Evolutionary conservation across 2,113 vertebrate species (phyloP).

Genomic region (Loxodonta africana): DNA sequence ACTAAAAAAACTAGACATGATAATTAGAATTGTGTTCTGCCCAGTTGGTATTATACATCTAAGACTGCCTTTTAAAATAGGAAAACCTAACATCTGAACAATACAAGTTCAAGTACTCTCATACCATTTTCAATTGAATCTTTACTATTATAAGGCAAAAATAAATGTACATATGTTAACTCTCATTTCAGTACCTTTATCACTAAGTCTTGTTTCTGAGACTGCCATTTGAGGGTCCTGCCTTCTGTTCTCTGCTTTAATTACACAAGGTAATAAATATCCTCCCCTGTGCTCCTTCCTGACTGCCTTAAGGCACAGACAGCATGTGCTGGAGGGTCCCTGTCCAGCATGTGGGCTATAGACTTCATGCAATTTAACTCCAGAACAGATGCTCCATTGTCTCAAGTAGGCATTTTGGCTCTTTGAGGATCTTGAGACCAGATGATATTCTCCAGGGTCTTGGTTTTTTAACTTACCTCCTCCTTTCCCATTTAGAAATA

Average conservation of each 20-base stretch:
- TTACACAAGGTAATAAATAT: not conserved
- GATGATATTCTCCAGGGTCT: not conserved
- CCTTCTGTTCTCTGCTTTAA: not conserved
- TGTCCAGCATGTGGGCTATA: not conserved
- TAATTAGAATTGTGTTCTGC: not conserved
- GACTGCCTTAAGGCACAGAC: not conserved
- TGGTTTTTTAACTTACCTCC: not conserved
- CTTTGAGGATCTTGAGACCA: not conserved
- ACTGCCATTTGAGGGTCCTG: not conserved
- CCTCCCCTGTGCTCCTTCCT: not conserved
- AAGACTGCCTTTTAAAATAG: conserved; percentile 11
- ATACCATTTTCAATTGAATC: not conserved
- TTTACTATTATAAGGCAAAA: conserved; percentile 12
- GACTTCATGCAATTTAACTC: not conserved
- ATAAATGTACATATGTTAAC: not conserved
- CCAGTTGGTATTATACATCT: not conserved
- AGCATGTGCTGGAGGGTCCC: not conserved
- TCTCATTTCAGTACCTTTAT: not conserved
- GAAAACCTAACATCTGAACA: not conserved
- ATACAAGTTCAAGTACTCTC: not conserved
- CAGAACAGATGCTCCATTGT: not conserved
- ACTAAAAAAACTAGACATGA: too few relatives aligned
- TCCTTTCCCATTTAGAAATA: not conserved
- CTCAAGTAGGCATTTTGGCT: not conserved
- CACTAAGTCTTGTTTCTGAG: not conserved